Conservation (phyloP, 1,140 invertebrate species). For the Pogonomyrmex barbatus region DNA sequence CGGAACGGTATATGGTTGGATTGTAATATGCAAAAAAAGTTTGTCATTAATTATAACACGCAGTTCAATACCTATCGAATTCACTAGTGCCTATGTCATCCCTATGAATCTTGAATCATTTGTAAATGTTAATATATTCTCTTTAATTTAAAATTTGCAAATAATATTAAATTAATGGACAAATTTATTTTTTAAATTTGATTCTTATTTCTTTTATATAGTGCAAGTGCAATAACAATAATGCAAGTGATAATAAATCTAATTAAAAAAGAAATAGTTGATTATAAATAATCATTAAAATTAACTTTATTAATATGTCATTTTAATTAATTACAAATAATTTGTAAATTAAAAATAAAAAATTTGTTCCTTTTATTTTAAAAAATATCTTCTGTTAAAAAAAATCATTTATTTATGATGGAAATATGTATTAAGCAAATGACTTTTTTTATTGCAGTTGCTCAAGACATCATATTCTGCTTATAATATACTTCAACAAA, state of each 20-base stretch:
- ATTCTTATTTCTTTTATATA: too few species aligned
- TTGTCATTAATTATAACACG: slow-evolving; percentile 59
- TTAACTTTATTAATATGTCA: neutral
- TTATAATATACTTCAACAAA: slow-evolving; percentile 64
- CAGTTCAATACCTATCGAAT: slow-evolving; percentile 38
- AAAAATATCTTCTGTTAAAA: neutral
- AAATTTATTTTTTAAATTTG: neutral
- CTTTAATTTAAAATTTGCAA: neutral
- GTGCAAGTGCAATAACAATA: too few species aligned
- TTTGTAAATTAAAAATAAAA: neutral
- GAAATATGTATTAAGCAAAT: neutral
- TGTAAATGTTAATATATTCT: slow-evolving; percentile 46
- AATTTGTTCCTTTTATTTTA: neutral
- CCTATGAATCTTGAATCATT: slow-evolving; percentile 60
- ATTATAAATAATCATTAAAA: neutral
- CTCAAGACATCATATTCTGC: slow-evolving; percentile 68
- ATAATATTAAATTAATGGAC: neutral
- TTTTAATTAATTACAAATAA: slow-evolving; percentile 11
- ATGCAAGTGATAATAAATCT: neutral
- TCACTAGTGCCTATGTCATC: slow-evolving; percentile 32
- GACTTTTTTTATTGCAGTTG: slow-evolving; percentile 49
- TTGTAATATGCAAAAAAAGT: neutral
- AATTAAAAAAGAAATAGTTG: too few species aligned
- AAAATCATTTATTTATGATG: slow-evolving; percentile 1
- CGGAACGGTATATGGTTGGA: slow-evolving; percentile 25